These are phyloP conservation scores for Drosophila diplacantha DNA, from an alignment of 2,888 invertebrate species.

Conservation along the genomic window DNA sequence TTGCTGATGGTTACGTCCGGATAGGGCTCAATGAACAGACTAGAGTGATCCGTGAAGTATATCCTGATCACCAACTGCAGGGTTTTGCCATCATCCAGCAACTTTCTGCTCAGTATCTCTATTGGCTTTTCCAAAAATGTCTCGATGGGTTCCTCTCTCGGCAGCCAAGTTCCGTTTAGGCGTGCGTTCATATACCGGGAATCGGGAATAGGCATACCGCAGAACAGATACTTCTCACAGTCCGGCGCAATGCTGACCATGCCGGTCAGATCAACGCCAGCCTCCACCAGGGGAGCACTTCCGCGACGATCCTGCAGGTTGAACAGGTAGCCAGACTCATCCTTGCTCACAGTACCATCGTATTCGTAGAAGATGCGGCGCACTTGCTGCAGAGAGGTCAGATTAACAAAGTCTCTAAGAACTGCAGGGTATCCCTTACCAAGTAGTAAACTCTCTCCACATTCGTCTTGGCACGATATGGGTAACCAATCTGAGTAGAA, in stretches of 20 bases:
- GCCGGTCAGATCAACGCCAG: slow-evolving; percentile 52
- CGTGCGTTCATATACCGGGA: slow-evolving; percentile 50
- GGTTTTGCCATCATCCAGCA: slow-evolving; percentile 38
- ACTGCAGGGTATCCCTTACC: slow-evolving; percentile 75
- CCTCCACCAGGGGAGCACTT: slow-evolving; percentile 37
- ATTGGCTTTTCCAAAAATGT: slow-evolving; percentile 53
- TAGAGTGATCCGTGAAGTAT: slow-evolving; percentile 65
- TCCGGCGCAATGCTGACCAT: slow-evolving; percentile 45
- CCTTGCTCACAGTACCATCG: slow-evolving; percentile 66
- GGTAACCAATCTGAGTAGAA: slow-evolving; percentile 80
- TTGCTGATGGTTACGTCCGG: slow-evolving; percentile 55
- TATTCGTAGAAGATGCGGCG: slow-evolving; percentile 77
- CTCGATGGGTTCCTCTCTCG: slow-evolving; percentile 43
- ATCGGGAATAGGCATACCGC: slow-evolving; percentile 67
- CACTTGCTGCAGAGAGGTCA: slow-evolving; percentile 63
- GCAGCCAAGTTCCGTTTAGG: slow-evolving; percentile 55
- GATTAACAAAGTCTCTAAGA: neutral
- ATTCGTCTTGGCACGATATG: slow-evolving; percentile 79
- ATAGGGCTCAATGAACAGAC: slow-evolving; percentile 63
- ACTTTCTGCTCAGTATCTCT: slow-evolving; percentile 50
- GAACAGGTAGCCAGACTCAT: slow-evolving; percentile 78
- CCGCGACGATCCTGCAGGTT: slow-evolving; percentile 77
- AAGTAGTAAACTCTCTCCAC: slow-evolving; percentile 79
- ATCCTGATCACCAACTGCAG: slow-evolving; percentile 60
- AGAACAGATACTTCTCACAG: slow-evolving; percentile 64